phyloP scores from a whole-genome alignment of 2,888 invertebrate species.

The Osmoderma eremita region DNA sequence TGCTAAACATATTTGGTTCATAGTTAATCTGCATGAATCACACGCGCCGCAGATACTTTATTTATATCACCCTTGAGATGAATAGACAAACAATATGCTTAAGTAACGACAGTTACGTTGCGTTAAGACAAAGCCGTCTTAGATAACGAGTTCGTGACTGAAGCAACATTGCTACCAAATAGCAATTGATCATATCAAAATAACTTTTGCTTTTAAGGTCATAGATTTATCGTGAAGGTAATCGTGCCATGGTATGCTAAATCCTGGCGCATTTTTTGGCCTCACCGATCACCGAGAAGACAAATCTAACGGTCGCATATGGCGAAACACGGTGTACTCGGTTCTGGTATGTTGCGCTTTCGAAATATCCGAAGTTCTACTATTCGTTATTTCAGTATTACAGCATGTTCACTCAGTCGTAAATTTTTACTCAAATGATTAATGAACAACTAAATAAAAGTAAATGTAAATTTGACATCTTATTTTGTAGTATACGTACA shows the following conservation, averaged over 20 bases:
- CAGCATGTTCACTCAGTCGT: not conserved
- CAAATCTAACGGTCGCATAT: slow-evolving; percentile 36
- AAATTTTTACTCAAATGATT: too few relatives aligned
- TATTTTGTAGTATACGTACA: not conserved
- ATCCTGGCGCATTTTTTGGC: slow-evolving; percentile 25
- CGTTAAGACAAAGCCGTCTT: slow-evolving; percentile 39
- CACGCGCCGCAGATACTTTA: too few relatives aligned
- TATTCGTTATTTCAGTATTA: slow-evolving; percentile 21
- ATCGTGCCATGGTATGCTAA: slow-evolving; percentile 35
- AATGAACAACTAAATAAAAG: too few relatives aligned
- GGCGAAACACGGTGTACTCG: not conserved
- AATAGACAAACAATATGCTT: too few relatives aligned
- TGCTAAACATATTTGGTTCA: too few relatives aligned
- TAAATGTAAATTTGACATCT: not conserved
- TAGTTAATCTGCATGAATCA: too few relatives aligned
- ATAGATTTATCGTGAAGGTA: slow-evolving; percentile 41
- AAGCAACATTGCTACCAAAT: slow-evolving; percentile 45
- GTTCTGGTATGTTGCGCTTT: slow-evolving; percentile 10
- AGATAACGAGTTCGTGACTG: slow-evolving; percentile 44
- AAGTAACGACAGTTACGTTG: slow-evolving; percentile 35
- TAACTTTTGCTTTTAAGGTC: slow-evolving; percentile 45
- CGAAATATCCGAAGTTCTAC: slow-evolving; percentile 18
- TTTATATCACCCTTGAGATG: too few relatives aligned
- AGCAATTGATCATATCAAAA: slow-evolving; percentile 45
- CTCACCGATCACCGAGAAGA: slow-evolving; percentile 26